These are phyloP conservation scores for Drosophila sucinea DNA, from an alignment of 1,140 invertebrate species.

Conservation along the genomic window DNA sequence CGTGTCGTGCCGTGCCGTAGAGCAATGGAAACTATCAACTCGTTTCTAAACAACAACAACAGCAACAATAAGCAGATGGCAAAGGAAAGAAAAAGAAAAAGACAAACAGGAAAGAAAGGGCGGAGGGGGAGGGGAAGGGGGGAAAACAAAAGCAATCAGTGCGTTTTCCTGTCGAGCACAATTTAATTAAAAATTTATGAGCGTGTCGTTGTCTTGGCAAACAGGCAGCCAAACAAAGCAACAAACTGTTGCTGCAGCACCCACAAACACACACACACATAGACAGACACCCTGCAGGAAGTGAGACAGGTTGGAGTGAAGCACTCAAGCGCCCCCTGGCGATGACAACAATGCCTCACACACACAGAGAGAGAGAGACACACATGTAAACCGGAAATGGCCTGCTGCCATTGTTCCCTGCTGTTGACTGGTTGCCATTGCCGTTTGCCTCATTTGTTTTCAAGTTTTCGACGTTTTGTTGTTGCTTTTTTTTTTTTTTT, in stretches of 20 bases:
- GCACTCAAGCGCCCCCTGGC: slow-evolving; percentile 55
- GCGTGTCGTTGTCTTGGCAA: slow-evolving; percentile 69
- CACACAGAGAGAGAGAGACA: slow-evolving; percentile 15
- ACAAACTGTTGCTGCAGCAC: slow-evolving; percentile 68
- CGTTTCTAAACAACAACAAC: slow-evolving; percentile 32
- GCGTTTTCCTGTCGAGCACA: slow-evolving; percentile 58
- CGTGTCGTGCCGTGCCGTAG: neutral
- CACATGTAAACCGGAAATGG: slow-evolving; percentile 65
- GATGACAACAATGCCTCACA: slow-evolving; percentile 38
- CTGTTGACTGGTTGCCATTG: slow-evolving; percentile 4
- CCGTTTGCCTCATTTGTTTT: slow-evolving; percentile 64
- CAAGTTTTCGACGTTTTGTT: slow-evolving; percentile 61
- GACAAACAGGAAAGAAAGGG: slow-evolving; percentile 13
- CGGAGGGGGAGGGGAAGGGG: neutral
- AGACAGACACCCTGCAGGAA: slow-evolving; percentile 9
- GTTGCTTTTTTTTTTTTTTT: neutral
- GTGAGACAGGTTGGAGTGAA: slow-evolving; percentile 19
- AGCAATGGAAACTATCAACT: slow-evolving; percentile 32
- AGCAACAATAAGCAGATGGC: neutral
- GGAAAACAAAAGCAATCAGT: slow-evolving; percentile 56
- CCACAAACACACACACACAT: slow-evolving; percentile 17
- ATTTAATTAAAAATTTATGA: slow-evolving; percentile 80
- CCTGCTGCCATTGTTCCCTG: slow-evolving; percentile 62
- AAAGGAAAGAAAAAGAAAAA: slow-evolving; percentile 13
- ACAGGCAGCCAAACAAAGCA: slow-evolving; percentile 63